Percentiles rank a stretch among this genome's conserved stretches.
These are phyloP conservation scores for Apis laboriosa DNA, from an alignment of 1,140 invertebrate genomes.

Conservation along the genomic window DNA sequence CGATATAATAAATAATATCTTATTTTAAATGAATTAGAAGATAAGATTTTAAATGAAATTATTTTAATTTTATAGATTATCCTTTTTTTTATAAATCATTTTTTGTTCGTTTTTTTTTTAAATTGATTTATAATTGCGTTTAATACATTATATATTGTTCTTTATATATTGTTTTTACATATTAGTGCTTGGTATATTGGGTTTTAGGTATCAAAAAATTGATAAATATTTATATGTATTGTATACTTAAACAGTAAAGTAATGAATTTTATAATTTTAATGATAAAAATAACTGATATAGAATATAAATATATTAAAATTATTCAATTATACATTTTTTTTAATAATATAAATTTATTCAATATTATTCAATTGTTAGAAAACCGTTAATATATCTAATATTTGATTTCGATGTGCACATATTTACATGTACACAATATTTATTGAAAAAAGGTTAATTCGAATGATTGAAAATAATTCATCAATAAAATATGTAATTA, in stretches of 20 bases:
- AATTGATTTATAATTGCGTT: conserved; percentile 4
- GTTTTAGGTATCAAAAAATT: neutral
- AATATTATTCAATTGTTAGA: neutral
- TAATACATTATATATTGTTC: neutral
- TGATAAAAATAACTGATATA: neutral
- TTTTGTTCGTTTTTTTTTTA: conserved; percentile 5
- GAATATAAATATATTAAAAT: conserved; percentile 1
- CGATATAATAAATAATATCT: conserved; percentile 20
- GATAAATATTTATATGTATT: neutral
- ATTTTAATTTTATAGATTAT: conserved; percentile 24
- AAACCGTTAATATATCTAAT: neutral
- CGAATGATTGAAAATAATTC: neutral
- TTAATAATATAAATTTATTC: neutral
- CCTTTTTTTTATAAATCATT: conserved; percentile 26
- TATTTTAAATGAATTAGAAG: conserved; percentile 32
- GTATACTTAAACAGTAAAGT: neutral
- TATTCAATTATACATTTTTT: neutral
- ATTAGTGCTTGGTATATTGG: neutral
- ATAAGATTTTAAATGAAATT: conserved; percentile 11
- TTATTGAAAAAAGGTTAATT: neutral
- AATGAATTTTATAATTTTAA: conserved; percentile 1
- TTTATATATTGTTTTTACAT: conserved; percentile 11
- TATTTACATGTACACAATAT: neutral
- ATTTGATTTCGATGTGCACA: neutral
- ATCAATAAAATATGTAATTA: neutral